Percentiles rank a stretch among this genome's conserved stretches.
Conservation (phyloP, 1,140 invertebrate genomes). For the Penaeus japonicus region DNA sequence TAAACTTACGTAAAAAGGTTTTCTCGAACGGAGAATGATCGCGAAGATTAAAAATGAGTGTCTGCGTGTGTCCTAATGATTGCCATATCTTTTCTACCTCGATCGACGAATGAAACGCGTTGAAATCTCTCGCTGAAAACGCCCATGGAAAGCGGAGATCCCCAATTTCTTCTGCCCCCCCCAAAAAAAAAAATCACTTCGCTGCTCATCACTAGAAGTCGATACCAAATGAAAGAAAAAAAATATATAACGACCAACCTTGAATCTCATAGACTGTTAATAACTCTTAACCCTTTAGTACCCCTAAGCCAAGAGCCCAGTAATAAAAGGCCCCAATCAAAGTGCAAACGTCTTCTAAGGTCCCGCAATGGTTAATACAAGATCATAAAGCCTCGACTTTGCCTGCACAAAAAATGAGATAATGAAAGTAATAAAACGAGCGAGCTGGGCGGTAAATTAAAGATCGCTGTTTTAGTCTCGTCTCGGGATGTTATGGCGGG, state of each 20-base stretch:
- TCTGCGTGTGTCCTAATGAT: no score
- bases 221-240: neutral
- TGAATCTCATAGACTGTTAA: neutral
- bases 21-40: no score
- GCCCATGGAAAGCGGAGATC: no score
- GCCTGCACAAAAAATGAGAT: conserved; percentile 3
- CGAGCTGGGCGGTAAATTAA: conserved; percentile 25
- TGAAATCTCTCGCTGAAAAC: no score
- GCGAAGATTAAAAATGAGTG: no score
- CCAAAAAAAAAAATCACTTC: neutral
- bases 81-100: no score
- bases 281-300: neutral
- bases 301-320: no score
- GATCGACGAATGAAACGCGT: no score
- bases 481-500: neutral
- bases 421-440: conserved; percentile 26
- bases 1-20: no score
- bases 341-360: neutral
- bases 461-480: neutral
- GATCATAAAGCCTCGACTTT: conserved; percentile 1
- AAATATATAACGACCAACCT: no score
- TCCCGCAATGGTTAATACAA: conserved; percentile 16
- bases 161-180: no score
- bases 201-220: neutral
- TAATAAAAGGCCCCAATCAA: neutral